Conservation (phyloP, 2,113 vertebrate species). For the Anolis sagrei region DNA sequence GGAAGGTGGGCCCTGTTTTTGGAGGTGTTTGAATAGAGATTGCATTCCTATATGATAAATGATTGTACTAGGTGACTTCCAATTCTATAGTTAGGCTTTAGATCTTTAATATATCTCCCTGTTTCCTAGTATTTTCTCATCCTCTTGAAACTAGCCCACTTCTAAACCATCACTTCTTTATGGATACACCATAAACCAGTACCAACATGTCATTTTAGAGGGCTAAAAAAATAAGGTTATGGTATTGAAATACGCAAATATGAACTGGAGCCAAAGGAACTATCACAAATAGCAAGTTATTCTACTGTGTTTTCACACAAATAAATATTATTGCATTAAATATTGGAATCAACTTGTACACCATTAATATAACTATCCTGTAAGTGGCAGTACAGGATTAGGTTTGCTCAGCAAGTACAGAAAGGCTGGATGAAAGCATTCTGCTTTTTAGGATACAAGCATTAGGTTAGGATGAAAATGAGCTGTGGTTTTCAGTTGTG, state of each 20-base stretch:
- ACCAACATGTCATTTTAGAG: too few relatives aligned
- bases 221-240: too few relatives aligned
- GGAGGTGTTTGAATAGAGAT: too few relatives aligned
- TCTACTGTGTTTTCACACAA: neutral
- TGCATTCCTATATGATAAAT: too few relatives aligned
- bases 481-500: neutral
- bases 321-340: neutral
- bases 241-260: neutral
- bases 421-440: neutral
- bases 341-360: neutral
- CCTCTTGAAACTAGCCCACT: too few relatives aligned
- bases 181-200: too few relatives aligned
- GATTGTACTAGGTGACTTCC: too few relatives aligned
- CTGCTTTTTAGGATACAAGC: neutral
- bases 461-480: neutral
- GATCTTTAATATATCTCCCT: too few relatives aligned
- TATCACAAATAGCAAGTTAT: neutral
- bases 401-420: neutral
- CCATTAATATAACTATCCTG: slow-evolving; percentile 34
- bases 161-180: too few relatives aligned
- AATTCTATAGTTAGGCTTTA: too few relatives aligned
- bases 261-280: neutral
- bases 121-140: too few relatives aligned
- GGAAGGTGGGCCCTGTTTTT: too few relatives aligned
- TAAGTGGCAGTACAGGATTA: slow-evolving; percentile 69